Evolutionary conservation across 2,888 invertebrate species (phyloP), one percentile per base, ranked within the genome.

Genomic region (Biston betularia): DNA sequence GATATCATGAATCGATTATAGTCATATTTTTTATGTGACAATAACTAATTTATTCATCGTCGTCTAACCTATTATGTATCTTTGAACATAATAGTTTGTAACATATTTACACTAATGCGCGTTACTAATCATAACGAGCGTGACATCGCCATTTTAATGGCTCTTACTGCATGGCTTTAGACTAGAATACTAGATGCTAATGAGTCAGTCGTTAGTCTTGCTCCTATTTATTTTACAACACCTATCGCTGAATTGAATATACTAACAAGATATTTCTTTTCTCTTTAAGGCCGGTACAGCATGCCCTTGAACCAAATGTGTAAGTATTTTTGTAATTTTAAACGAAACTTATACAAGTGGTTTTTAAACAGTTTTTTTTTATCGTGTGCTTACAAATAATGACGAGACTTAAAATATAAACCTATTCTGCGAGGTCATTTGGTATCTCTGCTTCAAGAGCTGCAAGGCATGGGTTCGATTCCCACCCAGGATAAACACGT

Each of bases 241-340:
- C 12, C 49, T 55, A 56, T 54, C 11, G 24, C 53, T 60, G 63
- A 68, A 9, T 34, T 63, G 40, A 62, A 50, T 64, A 44, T 68
- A 73, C 73, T 81, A 78, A 82, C 63, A 68, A 63, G 44, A 54
- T 38, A 65, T 57, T 79, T 79, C 15, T 58, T 44, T 79, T 78
- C 79, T 79, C 74, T 77, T 90, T 89, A 69, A 92, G 93, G 82
- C 88, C 90, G 46, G 79, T 90, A 72, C 89, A 90, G 45, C 93
- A 91, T 81, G 87, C 86, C 46, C 84, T 93, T 73, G 92, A 92
- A 77, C 88, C 93, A 79, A 93, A 90, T 84, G 80, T 90, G 93
- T 93, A 88, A 90, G 93, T 86, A 82, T 48, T 50, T 58, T 44
- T 6, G 12, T 44, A 12, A 44, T 44, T 44, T n/a, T 4, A 42